phyloP scores from a whole-genome alignment of 2,113 vertebrate genomes.

The Ranitomeya imitator region DNA sequence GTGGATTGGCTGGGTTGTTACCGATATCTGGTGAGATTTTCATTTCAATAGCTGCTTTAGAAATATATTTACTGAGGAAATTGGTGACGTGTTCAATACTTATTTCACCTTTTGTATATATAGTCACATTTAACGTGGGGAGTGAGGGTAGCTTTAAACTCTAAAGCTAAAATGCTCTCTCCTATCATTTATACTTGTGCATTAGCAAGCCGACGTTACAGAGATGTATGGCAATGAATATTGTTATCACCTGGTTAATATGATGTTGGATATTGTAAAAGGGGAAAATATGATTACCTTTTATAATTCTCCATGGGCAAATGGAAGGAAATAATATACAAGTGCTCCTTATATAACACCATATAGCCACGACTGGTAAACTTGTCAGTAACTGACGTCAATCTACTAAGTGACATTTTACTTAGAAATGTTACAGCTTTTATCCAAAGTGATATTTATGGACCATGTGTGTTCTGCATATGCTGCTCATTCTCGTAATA shows the following conservation, averaged over 20 bases:
- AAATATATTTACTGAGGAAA: no score
- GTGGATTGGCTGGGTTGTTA: no score
- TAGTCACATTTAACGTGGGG: no score
- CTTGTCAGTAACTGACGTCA: constrained; percentile 12
- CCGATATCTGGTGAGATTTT: no score
- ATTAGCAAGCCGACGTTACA: not conserved
- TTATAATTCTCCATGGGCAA: not conserved
- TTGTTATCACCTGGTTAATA: not conserved
- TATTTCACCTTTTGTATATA: no score
- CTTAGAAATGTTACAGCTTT: not conserved
- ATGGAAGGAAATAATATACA: not conserved
- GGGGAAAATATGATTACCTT: not conserved
- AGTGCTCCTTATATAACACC: constrained; percentile 11
- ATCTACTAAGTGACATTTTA: not conserved
- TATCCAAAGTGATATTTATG: constrained; percentile 5
- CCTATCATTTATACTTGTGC: not conserved
- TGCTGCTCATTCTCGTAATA: constrained; percentile 16
- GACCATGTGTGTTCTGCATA: constrained; percentile 25
- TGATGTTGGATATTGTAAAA: not conserved
- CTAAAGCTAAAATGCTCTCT: no score
- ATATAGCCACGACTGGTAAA: not conserved
- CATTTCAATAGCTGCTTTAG: no score
- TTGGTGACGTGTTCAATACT: no score
- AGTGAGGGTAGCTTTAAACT: no score
- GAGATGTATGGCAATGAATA: not conserved